Evolutionary conservation across 2,113 vertebrate genomes (phyloP), one percentile per base, ranked within the genome.

Genomic region (Nothocercus nigrocapillus): DNA sequence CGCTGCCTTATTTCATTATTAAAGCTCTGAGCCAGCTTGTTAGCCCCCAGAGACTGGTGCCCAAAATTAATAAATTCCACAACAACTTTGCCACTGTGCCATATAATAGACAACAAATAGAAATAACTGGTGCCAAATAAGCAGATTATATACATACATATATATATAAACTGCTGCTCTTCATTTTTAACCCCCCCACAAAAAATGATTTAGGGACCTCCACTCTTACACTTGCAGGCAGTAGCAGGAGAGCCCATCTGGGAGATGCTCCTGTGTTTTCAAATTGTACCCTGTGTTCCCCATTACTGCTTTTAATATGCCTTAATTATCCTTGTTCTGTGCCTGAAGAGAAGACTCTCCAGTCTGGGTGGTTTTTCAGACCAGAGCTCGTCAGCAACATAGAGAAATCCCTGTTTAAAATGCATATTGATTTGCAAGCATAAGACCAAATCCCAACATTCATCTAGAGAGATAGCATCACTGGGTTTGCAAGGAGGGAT

Each of bases 281-380:
- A 42, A 16, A 17, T 42, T 70, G 63, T 53, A 19, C 42, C 56
- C 17, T 6, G 1, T 0, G 8, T 45, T 92, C 44, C 47, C 30
- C 7, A 8, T 69, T 72, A 53, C 21, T 34, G 49, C 12, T 79
- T 94, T 90, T 78, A 86, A 89, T 68, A 38, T 53, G 5, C 75
- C 83, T 90, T 89, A 94, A 95, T 95, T 78, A 97, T 44, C 77
- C 19, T 86, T 12, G 42, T 21, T 86, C 47, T 82, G 44, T 86
- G 86, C 34, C 81, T 90, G 83, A 72, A 69, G 80, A 76, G 85
- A 62, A 96, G 85, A 62, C 61, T 34, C 88, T 88, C 92, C 93
- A 92, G 81, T 92, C 90, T 64, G 90, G 84, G 93, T 47, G 75
- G 77, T 61, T 93, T 93, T 89, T 93, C 77, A 95, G 86, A 69